A percentile compares a stretch with the other conserved stretches of the same genome.
phyloP scores from a whole-genome alignment of 2,888 invertebrate genomes.

The Himalopsyche japonica region DNA sequence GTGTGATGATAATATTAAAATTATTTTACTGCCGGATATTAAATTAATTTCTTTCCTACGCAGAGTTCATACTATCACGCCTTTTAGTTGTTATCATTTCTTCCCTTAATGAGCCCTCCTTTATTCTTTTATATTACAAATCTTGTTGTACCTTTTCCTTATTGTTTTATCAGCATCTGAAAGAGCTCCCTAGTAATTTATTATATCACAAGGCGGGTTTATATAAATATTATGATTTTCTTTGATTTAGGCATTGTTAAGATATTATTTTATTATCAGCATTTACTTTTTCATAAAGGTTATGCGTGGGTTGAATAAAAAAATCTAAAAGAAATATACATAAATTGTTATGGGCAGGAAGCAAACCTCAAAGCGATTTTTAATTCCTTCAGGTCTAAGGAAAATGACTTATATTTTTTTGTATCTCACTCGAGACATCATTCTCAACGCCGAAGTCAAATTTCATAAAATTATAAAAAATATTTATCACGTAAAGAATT shows the following conservation, averaged over 20 bases:
- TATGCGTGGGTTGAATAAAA: background rate
- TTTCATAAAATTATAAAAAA: too few species aligned
- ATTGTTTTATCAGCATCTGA: background rate
- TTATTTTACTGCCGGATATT: too few species aligned
- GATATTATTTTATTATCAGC: background rate
- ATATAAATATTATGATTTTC: background rate
- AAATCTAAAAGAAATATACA: too few species aligned
- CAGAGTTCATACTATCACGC: background rate
- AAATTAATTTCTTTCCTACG: too few species aligned
- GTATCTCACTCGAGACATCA: too few species aligned
- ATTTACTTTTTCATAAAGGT: background rate
- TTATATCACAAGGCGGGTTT: background rate
- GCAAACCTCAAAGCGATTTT: too few species aligned
- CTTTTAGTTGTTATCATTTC: background rate
- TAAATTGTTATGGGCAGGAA: too few species aligned
- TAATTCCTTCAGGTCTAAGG: too few species aligned
- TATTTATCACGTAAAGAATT: too few species aligned
- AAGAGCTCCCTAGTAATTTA: background rate
- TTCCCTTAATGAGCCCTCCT: background rate
- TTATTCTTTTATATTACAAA: background rate
- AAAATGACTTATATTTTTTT: too few species aligned
- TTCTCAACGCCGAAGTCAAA: too few species aligned
- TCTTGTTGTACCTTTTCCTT: background rate
- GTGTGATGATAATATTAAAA: too few species aligned
- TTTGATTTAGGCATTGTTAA: background rate